Evolutionary conservation across 2,113 vertebrate species (phyloP).

Genomic region (Varanus komodoensis): DNA sequence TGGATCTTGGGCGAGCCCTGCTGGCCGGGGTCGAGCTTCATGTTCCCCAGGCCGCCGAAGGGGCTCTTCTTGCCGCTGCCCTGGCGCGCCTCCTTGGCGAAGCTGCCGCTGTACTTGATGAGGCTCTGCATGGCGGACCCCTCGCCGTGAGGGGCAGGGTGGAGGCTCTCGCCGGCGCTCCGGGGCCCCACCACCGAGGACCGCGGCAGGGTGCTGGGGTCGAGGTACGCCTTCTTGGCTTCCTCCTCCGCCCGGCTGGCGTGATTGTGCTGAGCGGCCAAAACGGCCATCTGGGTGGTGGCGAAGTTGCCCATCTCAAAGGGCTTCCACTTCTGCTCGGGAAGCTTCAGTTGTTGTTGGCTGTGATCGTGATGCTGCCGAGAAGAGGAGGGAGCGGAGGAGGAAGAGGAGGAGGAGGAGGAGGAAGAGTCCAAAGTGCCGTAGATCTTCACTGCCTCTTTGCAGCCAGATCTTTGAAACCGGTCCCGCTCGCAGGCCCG

Average conservation of each 20-base stretch:
- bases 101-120: conserved; percentile 97
- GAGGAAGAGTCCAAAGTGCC: conserved; percentile 73
- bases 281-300: conserved; percentile 91
- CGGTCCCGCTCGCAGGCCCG: conserved; percentile 77
- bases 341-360: conserved; percentile 57
- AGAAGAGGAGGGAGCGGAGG: not conserved
- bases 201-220: conserved; percentile 81
- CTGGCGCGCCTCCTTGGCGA: conserved; percentile 87
- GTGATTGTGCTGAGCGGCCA: conserved; percentile 91
- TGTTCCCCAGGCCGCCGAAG: conserved; percentile 90
- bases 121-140: conserved; percentile 97
- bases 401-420: conserved; percentile 24
- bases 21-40: conserved; percentile 79
- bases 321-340: conserved; percentile 91
- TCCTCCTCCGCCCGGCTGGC: conserved; percentile 83
- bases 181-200: conserved; percentile 67
- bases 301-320: conserved; percentile 92
- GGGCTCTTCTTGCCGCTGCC: conserved; percentile 85
- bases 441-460: conserved; percentile 78
- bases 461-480: conserved; percentile 70
- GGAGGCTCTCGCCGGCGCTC: conserved; percentile 60
- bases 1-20: conserved; percentile 75
- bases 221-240: conserved; percentile 86
- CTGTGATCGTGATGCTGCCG: conserved; percentile 74
- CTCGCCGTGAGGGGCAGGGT: conserved; percentile 75